A percentile compares a stretch with the other conserved stretches of the same genome.
Evolutionary conservation across 1,140 invertebrate species (phyloP).

Genomic region (Dolichoris vasculosae): DNA sequence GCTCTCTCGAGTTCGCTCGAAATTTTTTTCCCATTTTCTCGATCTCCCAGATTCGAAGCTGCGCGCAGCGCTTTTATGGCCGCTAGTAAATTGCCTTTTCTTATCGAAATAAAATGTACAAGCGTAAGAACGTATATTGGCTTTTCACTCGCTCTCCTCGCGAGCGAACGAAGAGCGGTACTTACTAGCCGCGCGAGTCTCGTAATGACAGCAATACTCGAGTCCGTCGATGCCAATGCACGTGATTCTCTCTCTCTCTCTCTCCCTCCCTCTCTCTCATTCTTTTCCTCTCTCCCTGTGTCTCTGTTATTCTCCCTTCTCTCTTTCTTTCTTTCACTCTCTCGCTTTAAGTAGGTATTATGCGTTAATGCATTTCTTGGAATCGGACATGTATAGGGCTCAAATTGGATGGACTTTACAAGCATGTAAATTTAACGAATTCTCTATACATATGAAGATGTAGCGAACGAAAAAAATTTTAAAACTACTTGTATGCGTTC

Average conservation of each 20-base stretch:
- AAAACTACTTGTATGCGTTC: neutral
- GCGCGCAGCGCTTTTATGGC: slow-evolving; percentile 30
- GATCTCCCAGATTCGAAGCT: slow-evolving; percentile 12
- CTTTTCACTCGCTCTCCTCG: slow-evolving; percentile 35
- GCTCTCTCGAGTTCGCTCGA: neutral
- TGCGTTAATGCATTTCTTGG: slow-evolving; percentile 48
- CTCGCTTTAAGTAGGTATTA: slow-evolving; percentile 41
- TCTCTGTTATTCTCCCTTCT: neutral
- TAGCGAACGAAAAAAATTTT: neutral
- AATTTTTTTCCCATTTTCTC: slow-evolving; percentile 34
- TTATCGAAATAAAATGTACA: slow-evolving; percentile 48
- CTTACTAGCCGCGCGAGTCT: slow-evolving; percentile 35
- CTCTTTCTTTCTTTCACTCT: neutral
- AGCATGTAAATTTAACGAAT: slow-evolving; percentile 49
- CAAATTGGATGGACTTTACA: slow-evolving; percentile 22
- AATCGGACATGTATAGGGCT: slow-evolving; percentile 29
- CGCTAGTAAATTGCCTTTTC: slow-evolving; percentile 47
- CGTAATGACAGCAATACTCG: slow-evolving; percentile 51
- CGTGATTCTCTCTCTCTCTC: slow-evolving; percentile 8
- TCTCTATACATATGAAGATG: slow-evolving; percentile 4
- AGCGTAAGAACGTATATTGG: slow-evolving; percentile 41
- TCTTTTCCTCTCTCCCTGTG: neutral
- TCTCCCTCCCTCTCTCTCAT: neutral
- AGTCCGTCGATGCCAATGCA: slow-evolving; percentile 21
- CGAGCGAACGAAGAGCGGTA: slow-evolving; percentile 31